Evolutionary conservation across 2,113 vertebrate genomes (phyloP).

Genomic region (Glaucidium brasilianum): DNA sequence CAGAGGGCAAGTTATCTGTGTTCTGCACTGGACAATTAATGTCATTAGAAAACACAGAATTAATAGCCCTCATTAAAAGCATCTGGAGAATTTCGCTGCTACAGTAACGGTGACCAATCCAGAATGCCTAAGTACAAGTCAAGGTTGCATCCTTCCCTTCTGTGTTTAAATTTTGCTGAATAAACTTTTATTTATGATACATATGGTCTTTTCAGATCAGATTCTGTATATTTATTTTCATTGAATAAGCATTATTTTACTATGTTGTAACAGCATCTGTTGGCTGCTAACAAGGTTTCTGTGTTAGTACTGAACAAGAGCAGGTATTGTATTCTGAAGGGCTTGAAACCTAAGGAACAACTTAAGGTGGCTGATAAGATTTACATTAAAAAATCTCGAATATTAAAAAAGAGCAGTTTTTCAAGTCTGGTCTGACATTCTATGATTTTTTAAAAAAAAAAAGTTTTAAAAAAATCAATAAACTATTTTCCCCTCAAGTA

Average conservation of each 20-base stretch:
- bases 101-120: background rate
- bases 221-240: background rate
- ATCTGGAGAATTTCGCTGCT: conserved; percentile 50
- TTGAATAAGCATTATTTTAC: background rate
- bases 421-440: background rate
- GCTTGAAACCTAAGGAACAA: background rate
- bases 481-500: background rate
- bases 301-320: background rate
- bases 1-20: conserved; percentile 16
- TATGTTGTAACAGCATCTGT: background rate
- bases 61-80: conserved; percentile 65
- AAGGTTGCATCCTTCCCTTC: conserved; percentile 29
- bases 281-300: background rate
- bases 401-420: background rate
- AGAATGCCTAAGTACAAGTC: background rate
- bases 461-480: too few species aligned
- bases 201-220: background rate
- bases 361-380: background rate
- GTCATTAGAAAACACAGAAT: conserved; percentile 52
- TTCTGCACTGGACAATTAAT: conserved; percentile 32
- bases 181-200: background rate
- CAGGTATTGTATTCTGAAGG: background rate
- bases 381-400: background rate
- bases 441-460: background rate
- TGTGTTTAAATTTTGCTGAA: background rate